Evolutionary conservation across 2,113 vertebrate species (phyloP), one percentile per base, ranked within the genome.

Genomic region (Beaufortia kweichowensis): DNA sequence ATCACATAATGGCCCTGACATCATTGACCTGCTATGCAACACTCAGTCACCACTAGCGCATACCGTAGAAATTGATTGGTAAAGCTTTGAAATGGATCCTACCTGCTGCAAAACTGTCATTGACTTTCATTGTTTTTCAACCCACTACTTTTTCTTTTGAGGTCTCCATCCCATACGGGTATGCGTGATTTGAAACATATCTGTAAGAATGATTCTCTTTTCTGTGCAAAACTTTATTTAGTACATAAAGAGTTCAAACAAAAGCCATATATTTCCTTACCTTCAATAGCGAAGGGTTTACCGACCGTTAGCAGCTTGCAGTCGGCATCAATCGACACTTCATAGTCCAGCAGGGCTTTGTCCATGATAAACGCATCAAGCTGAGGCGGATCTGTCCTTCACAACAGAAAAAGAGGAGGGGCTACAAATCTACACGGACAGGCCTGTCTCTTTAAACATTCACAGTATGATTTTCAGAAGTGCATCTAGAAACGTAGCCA

Each of bases 331-430:
- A 95, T 94, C 84, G 94, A 94, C 1, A 95, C 93, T 81, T 95
- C 94, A 0, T 94, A 94, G 79, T 94, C 94, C 84, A 95, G 83
- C 21, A 95, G 88, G 0, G 93, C 91, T 28, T 94, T 95, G 85
- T 94, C 94, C 93, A 94, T 94, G 89, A 94, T 94, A 87, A 94
- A 94, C 74, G 93, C 94, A 0, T 93, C 92, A 82, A 94, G 92
- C 28, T 84, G 90, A 33, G 93, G 91, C 0, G 93, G 92, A 82
- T 93, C 90, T 0, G 92, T 94, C 90, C 94, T 95, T 88, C 9
- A 60, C 35, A 39, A 35, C 59, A 74, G 2, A 6, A 6, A 0
- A 2, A 33, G 10, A 35, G 4, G 72, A 46, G 12, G 70, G 73
- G 78, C 60, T 82, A 82, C 56, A 82, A 43, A 80, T 75, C 48